Conservation (phyloP, 2,888 invertebrate species). For the Xylocampa areola region DNA sequence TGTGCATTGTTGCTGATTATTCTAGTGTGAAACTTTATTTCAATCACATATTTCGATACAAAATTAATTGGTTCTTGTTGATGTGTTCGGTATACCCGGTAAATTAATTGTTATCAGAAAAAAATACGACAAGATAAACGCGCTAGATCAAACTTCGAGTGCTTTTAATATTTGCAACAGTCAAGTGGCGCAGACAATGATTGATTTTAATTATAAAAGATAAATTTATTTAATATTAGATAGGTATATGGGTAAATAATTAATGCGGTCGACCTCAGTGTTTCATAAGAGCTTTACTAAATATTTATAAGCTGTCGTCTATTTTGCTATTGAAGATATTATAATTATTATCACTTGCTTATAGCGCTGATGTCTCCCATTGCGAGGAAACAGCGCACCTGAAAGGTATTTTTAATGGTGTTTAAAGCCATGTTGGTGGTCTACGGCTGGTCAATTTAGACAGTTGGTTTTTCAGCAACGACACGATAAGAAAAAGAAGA, state of each 20-base stretch:
- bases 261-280: neutral
- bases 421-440: no score
- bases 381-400: no score
- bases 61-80: neutral
- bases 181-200: slow-evolving; percentile 14
- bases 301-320: no score
- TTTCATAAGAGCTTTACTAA: no score
- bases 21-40: slow-evolving; percentile 1
- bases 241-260: slow-evolving; percentile 2
- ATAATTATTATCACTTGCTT: no score
- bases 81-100: neutral
- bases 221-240: slow-evolving; percentile 8
- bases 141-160: neutral
- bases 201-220: slow-evolving; percentile 24
- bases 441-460: no score
- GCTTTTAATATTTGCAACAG: slow-evolving; percentile 14
- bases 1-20: slow-evolving; percentile 4
- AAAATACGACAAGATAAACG: slow-evolving; percentile 1
- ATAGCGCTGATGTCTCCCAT: no score
- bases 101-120: slow-evolving; percentile 13
- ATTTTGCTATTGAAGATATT: no score
- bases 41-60: neutral
- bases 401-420: no score
- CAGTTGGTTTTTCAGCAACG: no score
- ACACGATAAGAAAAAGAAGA: no score